Base-by-base conservation (phyloP, 1,140 invertebrate species). In the Euborellia annulipes region DNA sequence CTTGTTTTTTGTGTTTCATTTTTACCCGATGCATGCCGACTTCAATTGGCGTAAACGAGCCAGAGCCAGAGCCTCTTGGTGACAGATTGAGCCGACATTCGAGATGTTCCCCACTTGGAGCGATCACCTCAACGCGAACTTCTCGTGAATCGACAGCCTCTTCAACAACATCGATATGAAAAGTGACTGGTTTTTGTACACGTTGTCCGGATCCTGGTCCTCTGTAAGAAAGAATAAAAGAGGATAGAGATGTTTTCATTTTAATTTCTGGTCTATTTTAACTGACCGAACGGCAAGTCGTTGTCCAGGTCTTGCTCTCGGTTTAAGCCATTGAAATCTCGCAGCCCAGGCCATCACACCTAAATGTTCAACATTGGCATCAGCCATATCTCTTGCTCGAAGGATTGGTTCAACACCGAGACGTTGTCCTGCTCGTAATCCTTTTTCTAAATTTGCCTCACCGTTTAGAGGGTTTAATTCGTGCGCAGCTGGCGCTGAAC, bases 271-370 rank as follows among this genome's bases (percentile, higher is more conserved):
- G 11, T 27, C 11, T 27, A 27, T 27, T 27, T 6, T 27, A 6
- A 6, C 23, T 27, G 4, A 27, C 23, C 23, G 71, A 2, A 86
- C 76, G 47, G 75, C 69, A 43, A 88, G 70, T 60, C 85, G 71
- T 54, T 89, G 81, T 40, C 82, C 79, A 0, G 88, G 71, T 34
- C 82, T 79, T 11, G 81, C 78, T 39, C 85, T 68, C 49, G 87
- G 83, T 37, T 82, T 79, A 14, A 91, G 73, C 76, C 87, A 86
- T 53, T 88, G 83, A 64, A 87, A 89, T 60, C 84, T 75, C 0
- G 88, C 84, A 2, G 83, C 84, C 64, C 94, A 95, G 3, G 90
- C 85, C 92, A 95, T 95, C 48, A 94, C 85, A 4, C 88, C 91
- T 51, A 96, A 71, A 71, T 95, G 90, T 60, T 96, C 91, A 2